A percentile compares a stretch with the other conserved stretches of the same genome.
Conservation (phyloP, 2,113 vertebrate genomes). For the Lethenteron reissneri region DNA sequence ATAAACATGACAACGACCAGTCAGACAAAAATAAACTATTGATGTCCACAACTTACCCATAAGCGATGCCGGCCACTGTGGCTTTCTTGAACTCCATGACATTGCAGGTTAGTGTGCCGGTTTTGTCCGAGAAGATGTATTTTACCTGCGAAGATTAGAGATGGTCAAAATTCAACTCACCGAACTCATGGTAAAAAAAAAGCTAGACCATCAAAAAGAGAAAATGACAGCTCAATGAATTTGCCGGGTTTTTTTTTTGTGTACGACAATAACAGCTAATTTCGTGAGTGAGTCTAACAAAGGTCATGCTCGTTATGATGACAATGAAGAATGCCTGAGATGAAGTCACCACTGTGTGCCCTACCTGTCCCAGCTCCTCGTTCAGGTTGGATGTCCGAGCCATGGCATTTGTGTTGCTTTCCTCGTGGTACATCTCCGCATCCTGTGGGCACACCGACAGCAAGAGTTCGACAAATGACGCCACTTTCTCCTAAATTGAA, state of each 20-base stretch:
- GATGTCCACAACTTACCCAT: conserved; percentile 40
- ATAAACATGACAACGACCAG: conserved; percentile 13
- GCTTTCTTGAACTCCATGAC: conserved; percentile 99
- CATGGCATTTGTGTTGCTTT: conserved; percentile 70
- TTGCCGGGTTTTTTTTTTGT: neutral
- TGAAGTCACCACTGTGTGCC: too few relatives aligned
- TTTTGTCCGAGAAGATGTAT: conserved; percentile 99
- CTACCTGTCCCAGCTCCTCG: conserved; percentile 87
- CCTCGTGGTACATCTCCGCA: conserved; percentile 79
- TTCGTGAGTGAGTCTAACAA: neutral
- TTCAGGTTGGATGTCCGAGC: conserved; percentile 93
- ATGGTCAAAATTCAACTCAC: neutral
- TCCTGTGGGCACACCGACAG: conserved; percentile 30
- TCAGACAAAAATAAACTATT: conserved; percentile 16
- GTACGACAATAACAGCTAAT: neutral
- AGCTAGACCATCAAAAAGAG: neutral
- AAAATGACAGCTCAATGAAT: neutral
- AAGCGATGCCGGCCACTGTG: conserved; percentile 71
- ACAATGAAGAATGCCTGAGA: neutral
- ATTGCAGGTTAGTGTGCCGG: conserved; percentile 92
- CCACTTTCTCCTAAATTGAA: too few relatives aligned
- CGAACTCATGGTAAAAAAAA: neutral
- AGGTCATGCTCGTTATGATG: neutral
- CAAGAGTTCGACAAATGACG: conserved; percentile 1
- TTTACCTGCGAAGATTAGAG: conserved; percentile 42